These are phyloP conservation scores for Lepilemur septentrionalis DNA, from an alignment of 2,797 vertebrate species.

Conservation along the genomic window DNA sequence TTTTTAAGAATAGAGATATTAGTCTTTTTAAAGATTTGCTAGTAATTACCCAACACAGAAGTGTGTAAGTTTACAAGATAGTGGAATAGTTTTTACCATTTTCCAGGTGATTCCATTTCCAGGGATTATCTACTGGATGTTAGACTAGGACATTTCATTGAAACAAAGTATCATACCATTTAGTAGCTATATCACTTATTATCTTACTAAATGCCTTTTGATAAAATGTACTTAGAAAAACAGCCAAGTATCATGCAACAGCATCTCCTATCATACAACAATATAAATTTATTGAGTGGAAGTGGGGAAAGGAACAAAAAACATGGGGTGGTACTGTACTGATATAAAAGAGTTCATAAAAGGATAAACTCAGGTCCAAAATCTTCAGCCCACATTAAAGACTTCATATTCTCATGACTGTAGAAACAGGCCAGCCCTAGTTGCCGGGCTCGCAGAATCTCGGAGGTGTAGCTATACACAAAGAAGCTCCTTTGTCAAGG, in stretches of 20 bases:
- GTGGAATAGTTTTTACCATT: neutral
- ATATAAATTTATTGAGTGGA: conserved; percentile 69
- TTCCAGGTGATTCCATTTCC: neutral
- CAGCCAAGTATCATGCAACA: neutral
- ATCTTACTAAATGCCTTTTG: neutral
- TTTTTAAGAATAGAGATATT: neutral
- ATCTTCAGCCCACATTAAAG: conserved; percentile 5
- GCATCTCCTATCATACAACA: conserved; percentile 46
- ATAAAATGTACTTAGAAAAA: conserved; percentile 10
- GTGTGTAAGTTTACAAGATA: neutral
- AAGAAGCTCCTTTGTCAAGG: conserved; percentile 2
- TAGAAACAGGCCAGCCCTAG: neutral
- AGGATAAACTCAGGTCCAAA: conserved; percentile 32
- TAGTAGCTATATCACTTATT: neutral
- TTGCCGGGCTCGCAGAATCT: neutral
- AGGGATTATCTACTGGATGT: neutral
- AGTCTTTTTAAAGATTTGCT: neutral
- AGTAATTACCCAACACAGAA: neutral
- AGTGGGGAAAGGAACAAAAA: conserved; percentile 40
- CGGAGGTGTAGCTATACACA: neutral
- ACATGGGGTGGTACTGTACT: neutral
- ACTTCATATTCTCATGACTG: neutral
- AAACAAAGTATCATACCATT: neutral
- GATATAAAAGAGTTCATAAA: conserved; percentile 29
- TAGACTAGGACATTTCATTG: neutral